Conservation (phyloP, 2,797 vertebrate species). For the Catostomus latipinnis region DNA sequence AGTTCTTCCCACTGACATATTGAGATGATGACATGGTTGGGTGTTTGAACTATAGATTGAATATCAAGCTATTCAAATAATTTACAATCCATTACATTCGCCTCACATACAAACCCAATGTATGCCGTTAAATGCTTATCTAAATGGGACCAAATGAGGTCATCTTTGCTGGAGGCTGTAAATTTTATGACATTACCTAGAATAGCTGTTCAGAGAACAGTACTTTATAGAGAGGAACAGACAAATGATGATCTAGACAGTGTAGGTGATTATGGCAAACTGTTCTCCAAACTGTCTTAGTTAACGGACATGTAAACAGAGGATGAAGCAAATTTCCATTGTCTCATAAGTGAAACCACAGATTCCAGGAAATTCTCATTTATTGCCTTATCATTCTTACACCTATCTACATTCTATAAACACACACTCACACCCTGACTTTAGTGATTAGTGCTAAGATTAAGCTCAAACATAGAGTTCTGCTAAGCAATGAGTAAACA, state of each 20-base stretch:
- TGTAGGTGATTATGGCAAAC: background rate
- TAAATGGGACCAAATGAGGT: constrained; percentile 17
- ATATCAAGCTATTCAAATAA: constrained; percentile 56
- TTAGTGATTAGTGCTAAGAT: constrained; percentile 22
- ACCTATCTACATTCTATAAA: constrained; percentile 4
- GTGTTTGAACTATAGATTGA: constrained; percentile 38
- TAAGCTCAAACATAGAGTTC: constrained; percentile 8
- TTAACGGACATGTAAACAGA: constrained; percentile 53
- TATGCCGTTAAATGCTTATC: constrained; percentile 21
- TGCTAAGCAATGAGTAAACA: constrained; percentile 34
- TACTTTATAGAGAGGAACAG: constrained; percentile 12
- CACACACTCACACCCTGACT: background rate
- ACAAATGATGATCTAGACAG: background rate
- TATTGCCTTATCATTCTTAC: background rate
- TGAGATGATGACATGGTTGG: constrained; percentile 62
- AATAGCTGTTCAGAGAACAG: constrained; percentile 17
- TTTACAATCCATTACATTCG: constrained; percentile 51
- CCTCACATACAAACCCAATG: constrained; percentile 11
- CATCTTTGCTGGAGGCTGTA: constrained; percentile 18
- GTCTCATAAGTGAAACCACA: constrained; percentile 37
- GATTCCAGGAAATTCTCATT: constrained; percentile 51
- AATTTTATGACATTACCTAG: background rate
- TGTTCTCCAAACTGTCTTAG: constrained; percentile 36
- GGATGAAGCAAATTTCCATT: constrained; percentile 50
- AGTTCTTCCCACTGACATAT: constrained; percentile 56